Base-by-base conservation (phyloP, 2,888 invertebrate genomes). In the Ariolimax columbianus region DNA sequence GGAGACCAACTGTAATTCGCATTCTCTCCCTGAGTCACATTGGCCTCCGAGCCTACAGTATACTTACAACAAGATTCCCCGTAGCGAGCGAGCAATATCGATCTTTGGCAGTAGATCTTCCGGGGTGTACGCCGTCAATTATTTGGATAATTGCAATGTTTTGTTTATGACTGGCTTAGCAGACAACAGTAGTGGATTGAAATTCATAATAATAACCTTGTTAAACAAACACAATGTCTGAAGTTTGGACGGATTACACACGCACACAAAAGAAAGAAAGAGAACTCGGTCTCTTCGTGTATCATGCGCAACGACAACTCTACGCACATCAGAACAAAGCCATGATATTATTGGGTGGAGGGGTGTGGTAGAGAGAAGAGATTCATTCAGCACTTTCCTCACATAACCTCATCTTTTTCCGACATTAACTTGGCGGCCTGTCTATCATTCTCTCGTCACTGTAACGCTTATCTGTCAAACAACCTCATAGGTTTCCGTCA, bases 81-180 rank as follows among this genome's bases (percentile, higher is more conserved):
- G 59, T 23, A n/a, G 59, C n/a, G 59, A 63, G 59, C 26, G 59
- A 14, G n/a, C 1, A n/a, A 63, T n/a, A 63, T 26, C n/a, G 59
- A 63, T 63, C 59, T n/a, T 78, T 84, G 68, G 11, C 59, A 11
- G 3, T 11, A 23, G 59, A 63, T 63, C 78, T 80, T 72, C 33
- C 9, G 7, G 66, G 33, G 33, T 33, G 1, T 33, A 3, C 19
- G 66, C 30, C 33, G 9, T 66, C 66, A 30, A 66, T 66, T 66
- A 66, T 33, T 19, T 17, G n/a, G 33, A 66, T 66, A 66, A 66
- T 66, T 66, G 30, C 66, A 30, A 23, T 66, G 33, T 66, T 66
- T 66, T 66, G 66, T 66, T 30, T 33, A 33, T 66, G 66, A 23
- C 59, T 63, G n/a, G 23, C 17, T 14, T 7, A 63, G 2, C 17